Base-by-base conservation (phyloP, 2,113 vertebrate genomes). In the Eclectus roratus region DNA sequence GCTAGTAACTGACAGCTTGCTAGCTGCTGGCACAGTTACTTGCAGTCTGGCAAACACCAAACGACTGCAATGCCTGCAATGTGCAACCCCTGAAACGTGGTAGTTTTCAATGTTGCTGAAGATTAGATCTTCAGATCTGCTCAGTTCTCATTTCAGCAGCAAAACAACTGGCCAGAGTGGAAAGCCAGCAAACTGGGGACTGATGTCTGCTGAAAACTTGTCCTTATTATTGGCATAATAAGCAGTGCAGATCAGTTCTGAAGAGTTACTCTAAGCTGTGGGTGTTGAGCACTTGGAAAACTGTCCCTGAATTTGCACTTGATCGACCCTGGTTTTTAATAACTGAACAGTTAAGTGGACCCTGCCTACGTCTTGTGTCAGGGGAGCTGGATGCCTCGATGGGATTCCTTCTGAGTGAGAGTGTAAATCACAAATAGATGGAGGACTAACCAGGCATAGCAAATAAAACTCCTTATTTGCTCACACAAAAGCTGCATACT, bases 401-500 rank as follows among this genome's bases (percentile, higher is more conserved):
- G 78, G 43, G 88, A 95, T 95, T 93, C 88, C 86, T 94, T 91
- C 76, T 86, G 88, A 83, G 76, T 91, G 93, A 95, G 94, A 88
- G 29, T 50, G 60, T 73, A 65, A n/a, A 73, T 91, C 88, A 88
- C 89, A 95, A 95, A 95, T 95, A 96, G 95, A 94, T 82, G 29
- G 46, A 86, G 43, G 50, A 83, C 55, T 68, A 65, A 58, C 64
- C 63, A 73, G 80, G 69, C 94, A 93, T 46, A 71, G 88, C 71
- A 92, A 91, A 80, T 64, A 71, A 96, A 93, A 95, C 73, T 92
- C 91, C 92, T 96, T 93, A 93, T 96, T 96, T 96, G 89, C 86
- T 93, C 86, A 94, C 83, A 84, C 78, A 76, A 93, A 94, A 80
- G 43, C 88, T 93, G 69, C 69, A 47, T 83, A 71, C n/a, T 89